Base-by-base conservation (phyloP, 2,113 vertebrate species). In the Murina feae region DNA sequence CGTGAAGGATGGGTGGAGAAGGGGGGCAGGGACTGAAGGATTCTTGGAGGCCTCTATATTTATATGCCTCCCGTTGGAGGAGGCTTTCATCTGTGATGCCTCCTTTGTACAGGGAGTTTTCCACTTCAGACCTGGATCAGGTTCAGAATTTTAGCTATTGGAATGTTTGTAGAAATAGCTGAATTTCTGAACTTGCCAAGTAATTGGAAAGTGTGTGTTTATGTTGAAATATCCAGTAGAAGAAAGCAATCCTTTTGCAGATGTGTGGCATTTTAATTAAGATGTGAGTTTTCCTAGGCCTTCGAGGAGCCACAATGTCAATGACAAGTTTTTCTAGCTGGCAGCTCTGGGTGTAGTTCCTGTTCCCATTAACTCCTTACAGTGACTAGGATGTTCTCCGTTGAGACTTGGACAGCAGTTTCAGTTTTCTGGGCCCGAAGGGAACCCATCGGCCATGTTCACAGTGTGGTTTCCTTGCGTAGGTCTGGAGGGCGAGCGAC, bases 401-500 rank as follows among this genome's bases (percentile, higher is more conserved):
- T 13, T 14, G 53, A 84, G 35, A 82, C 20, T 11, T 6, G 30
- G 28, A 78, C 25, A 80, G 37, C 16, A 17, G 1, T 72, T 81
- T 16, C 11, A 14, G 3, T 60, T 42, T 92, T 86, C 12, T 55
- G 81, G 44, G 20, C 18, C 9, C 30, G 71, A 28, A 75, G 39
- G 37, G 32, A 49, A 9, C 35, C 55, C 55, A 58, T 58, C 23
- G 20, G 17, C 8, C 66, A 3, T 30, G 37, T 88, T 97, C 9
- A 93, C 44, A 0, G 1, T 65, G 20, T 82, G 28, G 1, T 87
- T 94, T 91, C 9, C 35, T 90, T 92, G 7, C 95, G 0, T 97
- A 99, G 99, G 99, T 97, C 98, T 99, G 98, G 99, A 99, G 95
- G 99, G 99, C n/a, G 99, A 99, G 92, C 99, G 99, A 58, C 99